These are phyloP conservation scores for Diacarnus erythraeanus DNA, from an alignment of 37 sponge, comb jelly and placozoan species.

Conservation along the genomic window DNA sequence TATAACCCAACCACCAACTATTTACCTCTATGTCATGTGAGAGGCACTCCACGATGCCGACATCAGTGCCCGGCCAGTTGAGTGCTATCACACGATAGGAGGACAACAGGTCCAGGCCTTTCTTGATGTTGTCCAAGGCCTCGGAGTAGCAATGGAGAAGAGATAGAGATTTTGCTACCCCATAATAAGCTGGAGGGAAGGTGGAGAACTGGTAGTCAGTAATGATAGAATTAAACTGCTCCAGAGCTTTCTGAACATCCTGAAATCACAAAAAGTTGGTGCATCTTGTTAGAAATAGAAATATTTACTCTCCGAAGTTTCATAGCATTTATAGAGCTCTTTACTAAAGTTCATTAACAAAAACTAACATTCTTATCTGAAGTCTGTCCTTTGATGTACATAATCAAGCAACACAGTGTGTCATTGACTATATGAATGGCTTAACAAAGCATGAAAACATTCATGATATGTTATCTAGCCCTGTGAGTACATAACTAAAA, in stretches of 20 bases:
- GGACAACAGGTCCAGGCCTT: constrained; percentile 17
- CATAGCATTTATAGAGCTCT: too few relatives aligned
- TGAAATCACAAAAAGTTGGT: not conserved
- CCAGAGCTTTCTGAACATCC: constrained; percentile 13
- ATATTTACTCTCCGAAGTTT: too few relatives aligned
- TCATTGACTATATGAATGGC: too few relatives aligned
- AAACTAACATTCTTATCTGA: too few relatives aligned
- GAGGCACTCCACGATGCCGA: constrained; percentile 8
- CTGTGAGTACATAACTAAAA: too few relatives aligned
- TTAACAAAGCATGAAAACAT: too few relatives aligned
- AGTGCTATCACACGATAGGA: not conserved
- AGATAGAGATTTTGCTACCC: not conserved
- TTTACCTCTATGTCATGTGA: constrained; percentile 29
- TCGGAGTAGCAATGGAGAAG: constrained; percentile 25
- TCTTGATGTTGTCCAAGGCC: constrained; percentile 6
- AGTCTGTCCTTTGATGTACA: too few relatives aligned
- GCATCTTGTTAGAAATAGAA: too few relatives aligned
- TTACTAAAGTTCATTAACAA: too few relatives aligned
- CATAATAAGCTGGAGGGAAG: constrained; percentile 39
- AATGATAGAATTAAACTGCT: constrained; percentile 22
- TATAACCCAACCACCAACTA: too few relatives aligned
- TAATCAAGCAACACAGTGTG: too few relatives aligned
- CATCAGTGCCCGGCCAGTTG: constrained; percentile 36
- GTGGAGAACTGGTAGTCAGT: not conserved
- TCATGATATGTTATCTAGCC: too few relatives aligned